Base-by-base conservation (phyloP, 2,113 vertebrate genomes). In the Atherinomorus stipes region DNA sequence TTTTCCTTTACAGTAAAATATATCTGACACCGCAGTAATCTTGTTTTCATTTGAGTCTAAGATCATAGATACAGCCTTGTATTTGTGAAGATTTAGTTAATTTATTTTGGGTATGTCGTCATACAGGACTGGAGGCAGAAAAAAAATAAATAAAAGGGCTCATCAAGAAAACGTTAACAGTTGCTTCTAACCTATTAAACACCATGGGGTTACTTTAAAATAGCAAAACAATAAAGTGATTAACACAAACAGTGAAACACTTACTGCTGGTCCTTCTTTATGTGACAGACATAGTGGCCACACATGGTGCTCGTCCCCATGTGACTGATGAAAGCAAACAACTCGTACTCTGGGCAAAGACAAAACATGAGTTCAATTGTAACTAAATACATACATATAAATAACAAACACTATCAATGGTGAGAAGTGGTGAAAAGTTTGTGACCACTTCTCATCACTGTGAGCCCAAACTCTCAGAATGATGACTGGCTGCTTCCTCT, bases 271-370 rank as follows among this genome's bases (percentile, higher is more conserved):
- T 98, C 96, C 89, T 99, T 99, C 93, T 98, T 98, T 94, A 99
- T 99, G 91, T 99, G 98, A 91, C 97, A 99, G 85, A 99, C 98
- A 0, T 99, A 99, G 92, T 99, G 97, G 67, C 98, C 98, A 38
- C 98, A 99, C 97, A 99, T 99, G 58, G 98, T 99, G 1, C 98
- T 99, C 7, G 97, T 97, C 83, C 97, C 98, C 98, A 99, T 99
- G 94, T 99, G 98, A 88, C 98, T 99, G 93, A 99, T 95, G 92
- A 99, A 99, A 51, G 98, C 97, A 92, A 99, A 98, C 62, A 99
- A 94, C 93, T 98, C 96, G 71, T 99, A 99, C 66, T 97, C 98
- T 99, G 90, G 23, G 73, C 0, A 58, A 76, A 69, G 28, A 57
- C 47, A 15, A 65, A 45, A 72, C 18, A 19, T 45, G 7, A 11